phyloP scores from a whole-genome alignment of 2,888 invertebrate genomes.

The Cryptophagus acutangulus region DNA sequence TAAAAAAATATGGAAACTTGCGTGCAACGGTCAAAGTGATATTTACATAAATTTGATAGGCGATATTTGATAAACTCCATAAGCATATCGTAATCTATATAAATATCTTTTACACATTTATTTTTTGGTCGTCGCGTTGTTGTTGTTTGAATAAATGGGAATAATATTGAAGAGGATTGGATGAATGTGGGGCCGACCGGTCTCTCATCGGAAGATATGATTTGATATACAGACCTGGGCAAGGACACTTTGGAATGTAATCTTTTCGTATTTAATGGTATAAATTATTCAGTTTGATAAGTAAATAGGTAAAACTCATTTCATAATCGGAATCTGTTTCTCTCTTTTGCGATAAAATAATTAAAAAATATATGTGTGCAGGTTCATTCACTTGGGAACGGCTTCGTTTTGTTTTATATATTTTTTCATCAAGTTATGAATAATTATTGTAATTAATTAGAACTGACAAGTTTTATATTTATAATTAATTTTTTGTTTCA shows the following conservation, averaged over 20 bases:
- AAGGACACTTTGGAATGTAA: constrained; percentile 46
- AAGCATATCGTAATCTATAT: constrained; percentile 42
- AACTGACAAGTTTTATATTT: constrained; percentile 9
- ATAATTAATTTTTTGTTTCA: constrained; percentile 15
- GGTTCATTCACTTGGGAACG: constrained; percentile 30
- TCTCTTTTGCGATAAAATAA: constrained; percentile 19
- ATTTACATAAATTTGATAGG: constrained; percentile 45
- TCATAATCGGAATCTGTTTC: constrained; percentile 36
- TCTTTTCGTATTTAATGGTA: constrained; percentile 44
- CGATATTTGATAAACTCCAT: constrained; percentile 39
- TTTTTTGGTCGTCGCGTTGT: too few relatives aligned
- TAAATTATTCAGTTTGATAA: constrained; percentile 46
- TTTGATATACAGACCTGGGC: constrained; percentile 42
- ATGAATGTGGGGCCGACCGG: constrained; percentile 39
- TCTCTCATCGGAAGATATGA: constrained; percentile 46
- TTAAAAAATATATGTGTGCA: constrained; percentile 17
- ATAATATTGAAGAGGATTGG: too few relatives aligned
- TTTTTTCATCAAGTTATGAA: constrained; percentile 17
- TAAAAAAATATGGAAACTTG: constrained; percentile 39
- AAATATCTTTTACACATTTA: constrained; percentile 32
- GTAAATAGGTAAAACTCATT: constrained; percentile 46
- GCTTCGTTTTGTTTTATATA: constrained; percentile 23
- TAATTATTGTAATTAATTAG: constrained; percentile 16
- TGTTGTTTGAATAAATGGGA: too few relatives aligned
- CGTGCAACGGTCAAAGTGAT: constrained; percentile 32